These are phyloP conservation scores for Pseudococcus jackbeardsleyi DNA, from an alignment of 2,888 invertebrate species.

Conservation along the genomic window DNA sequence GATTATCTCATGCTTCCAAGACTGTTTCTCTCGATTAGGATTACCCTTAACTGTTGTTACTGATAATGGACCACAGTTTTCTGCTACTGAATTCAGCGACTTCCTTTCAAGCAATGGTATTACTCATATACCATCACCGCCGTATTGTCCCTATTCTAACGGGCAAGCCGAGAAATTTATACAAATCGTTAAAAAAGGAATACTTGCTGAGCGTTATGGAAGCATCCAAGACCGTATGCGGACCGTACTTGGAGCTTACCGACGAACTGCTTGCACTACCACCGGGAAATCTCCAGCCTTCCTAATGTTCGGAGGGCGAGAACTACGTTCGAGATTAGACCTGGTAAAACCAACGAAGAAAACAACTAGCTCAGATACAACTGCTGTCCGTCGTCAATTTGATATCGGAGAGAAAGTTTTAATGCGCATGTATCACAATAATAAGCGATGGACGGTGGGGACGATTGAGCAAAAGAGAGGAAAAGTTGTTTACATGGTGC, in stretches of 20 bases:
- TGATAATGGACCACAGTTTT: constrained; percentile 33
- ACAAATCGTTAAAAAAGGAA: constrained; percentile 21
- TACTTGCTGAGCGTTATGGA: not conserved
- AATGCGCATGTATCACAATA: not conserved
- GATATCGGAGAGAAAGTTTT: not conserved
- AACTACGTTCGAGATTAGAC: no score
- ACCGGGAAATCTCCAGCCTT: not conserved
- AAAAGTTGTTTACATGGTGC: not conserved
- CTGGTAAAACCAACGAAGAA: no score
- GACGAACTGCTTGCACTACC: not conserved
- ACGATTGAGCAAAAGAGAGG: not conserved
- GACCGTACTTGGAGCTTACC: not conserved
- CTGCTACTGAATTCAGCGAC: not conserved
- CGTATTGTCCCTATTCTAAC: constrained; percentile 27
- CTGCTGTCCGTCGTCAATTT: not conserved
- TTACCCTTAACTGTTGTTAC: constrained; percentile 4
- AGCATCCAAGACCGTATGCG: not conserved
- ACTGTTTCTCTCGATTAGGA: constrained; percentile 42
- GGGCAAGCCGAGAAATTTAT: constrained; percentile 49
- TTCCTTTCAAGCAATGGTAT: not conserved
- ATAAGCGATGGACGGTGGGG: not conserved
- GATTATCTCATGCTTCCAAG: not conserved
- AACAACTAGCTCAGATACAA: no score
- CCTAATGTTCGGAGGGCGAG: no score
- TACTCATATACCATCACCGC: not conserved